Evolutionary conservation across 2,113 vertebrate genomes (phyloP).

Genomic region (Anguilla rostrata): DNA sequence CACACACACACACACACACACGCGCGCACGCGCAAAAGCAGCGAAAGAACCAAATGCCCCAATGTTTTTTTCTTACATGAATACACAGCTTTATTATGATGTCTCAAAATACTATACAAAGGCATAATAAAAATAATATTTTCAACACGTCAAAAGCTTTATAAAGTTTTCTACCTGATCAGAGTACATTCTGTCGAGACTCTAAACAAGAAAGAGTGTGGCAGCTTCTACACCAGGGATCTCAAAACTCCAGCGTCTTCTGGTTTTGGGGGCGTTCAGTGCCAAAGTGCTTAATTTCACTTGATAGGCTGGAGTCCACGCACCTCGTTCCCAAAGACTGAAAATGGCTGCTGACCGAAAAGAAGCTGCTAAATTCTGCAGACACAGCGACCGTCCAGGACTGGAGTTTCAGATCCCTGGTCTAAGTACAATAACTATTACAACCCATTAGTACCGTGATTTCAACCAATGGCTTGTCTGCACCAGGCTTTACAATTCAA

Average conservation of each 20-base stretch:
- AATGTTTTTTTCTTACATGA: constrained; percentile 4
- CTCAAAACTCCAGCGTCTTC: not conserved
- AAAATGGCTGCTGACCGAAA: not conserved
- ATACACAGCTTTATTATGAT: constrained; percentile 21
- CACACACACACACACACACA: not conserved
- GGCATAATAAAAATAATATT: constrained; percentile 21
- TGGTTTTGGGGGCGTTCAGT: too few relatives aligned
- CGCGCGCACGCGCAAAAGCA: not conserved
- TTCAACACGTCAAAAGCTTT: constrained; percentile 10
- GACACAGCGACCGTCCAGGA: too few relatives aligned
- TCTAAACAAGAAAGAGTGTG: not conserved
- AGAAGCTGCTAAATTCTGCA: too few relatives aligned
- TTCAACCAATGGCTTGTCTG: not conserved
- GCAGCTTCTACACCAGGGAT: not conserved
- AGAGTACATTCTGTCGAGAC: not conserved
- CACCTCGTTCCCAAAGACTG: too few relatives aligned
- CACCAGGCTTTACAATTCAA: not conserved
- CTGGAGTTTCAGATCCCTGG: too few relatives aligned
- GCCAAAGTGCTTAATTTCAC: too few relatives aligned
- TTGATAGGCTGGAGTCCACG: too few relatives aligned
- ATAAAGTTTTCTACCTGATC: not conserved
- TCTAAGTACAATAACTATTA: too few relatives aligned
- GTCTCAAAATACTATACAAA: constrained; percentile 23
- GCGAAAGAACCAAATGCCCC: not conserved
- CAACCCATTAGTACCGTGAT: not conserved